Evolutionary conservation across 2,888 invertebrate genomes (phyloP), one percentile per base, ranked within the genome.

Genomic region (Orgyia antiqua): DNA sequence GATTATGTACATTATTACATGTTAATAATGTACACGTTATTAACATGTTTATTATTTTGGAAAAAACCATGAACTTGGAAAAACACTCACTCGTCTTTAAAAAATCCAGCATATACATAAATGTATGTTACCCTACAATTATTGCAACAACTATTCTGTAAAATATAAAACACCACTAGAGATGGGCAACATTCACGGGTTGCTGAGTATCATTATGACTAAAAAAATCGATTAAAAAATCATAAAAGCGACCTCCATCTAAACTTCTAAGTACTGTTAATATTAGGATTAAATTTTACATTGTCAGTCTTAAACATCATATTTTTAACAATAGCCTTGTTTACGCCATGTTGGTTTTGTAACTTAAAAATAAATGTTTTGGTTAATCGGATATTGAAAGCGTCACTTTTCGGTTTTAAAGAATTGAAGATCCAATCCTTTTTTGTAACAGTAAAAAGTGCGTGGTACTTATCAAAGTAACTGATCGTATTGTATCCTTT

Each of bases 331-430:
- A 21, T 6, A 28, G 36, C 15, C 15, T 28, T 31, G 29, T 66
- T 66, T 66, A 58, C 74, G 67, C 63, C 57, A 59, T 65, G 57
- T 60, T 73, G 58, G 39, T 42, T 63, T 52, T 55, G 63, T 51
- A 49, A 53, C 51, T 54, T 58, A 59, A 56, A 54, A 57, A 54
- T 61, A 62, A 69, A 68, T 68, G 63, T 70, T 68, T 57, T 57
- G 39, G 37, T 37, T 74, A 73, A 75, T 68, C 68, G 66, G 70
- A 69, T 74, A 70, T 64, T 52, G 45, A 48, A 55, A 58, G 53
- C 48, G 49, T 35, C 36, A 35, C 32, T 42, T 36, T 41, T 31
- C 28, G 27, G 12, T 29, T 19, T 15, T 20, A 8, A 45, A 38
- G 12, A 11, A 10, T 20, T 20, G 9, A 20, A 20, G 9, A n/a